Evolutionary conservation across 2,888 invertebrate species (phyloP), one percentile per base, ranked within the genome.

Genomic region (Drosophila nigricruria): DNA sequence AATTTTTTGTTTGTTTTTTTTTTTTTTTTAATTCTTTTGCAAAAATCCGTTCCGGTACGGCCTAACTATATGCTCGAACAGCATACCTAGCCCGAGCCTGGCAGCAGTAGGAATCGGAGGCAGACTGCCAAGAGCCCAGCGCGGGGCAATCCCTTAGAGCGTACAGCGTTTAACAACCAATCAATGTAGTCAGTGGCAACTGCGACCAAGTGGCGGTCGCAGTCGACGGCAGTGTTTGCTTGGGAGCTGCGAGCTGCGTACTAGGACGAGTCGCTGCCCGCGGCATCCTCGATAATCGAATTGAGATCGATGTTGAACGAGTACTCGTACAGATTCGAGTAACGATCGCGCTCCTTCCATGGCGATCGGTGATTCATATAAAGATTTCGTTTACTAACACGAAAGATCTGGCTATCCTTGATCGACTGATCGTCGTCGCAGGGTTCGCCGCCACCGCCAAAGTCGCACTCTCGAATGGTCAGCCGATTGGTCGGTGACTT

Each of bases 211-310:
- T 27, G 49, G 45, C 45, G 54, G 66, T 63, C 50, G 63, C 63
- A 57, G 42, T 16, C 61, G 54, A 58, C 67, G 81, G 85, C 86
- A 78, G 78, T 75, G 77, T 67, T 69, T 77, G 74, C 59, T 53
- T 65, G 56, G 42, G 25, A 69, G 63, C 71, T 64, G 64, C 57
- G 68, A 77, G 82, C 86, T 91, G 90, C 92, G 91, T 93, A 92
- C 93, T 93, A 93, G 91, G 93, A 93, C 85, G 93, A 93, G 88
- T 93, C 93, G 81, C 92, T 93, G 79, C 92, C 92, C 80, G 92
- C 92, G 79, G 92, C 92, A 89, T 93, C 93, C 90, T 93, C 93
- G 84, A 92, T 92, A 82, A 93, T 93, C 79, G 93, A 92, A 82
- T 93, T 93, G 77, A 93, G 91, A 89, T 93, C 93, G 78, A 92